These are phyloP conservation scores for Fragum fragum DNA, from an alignment of 2,888 invertebrate species.

Conservation along the genomic window DNA sequence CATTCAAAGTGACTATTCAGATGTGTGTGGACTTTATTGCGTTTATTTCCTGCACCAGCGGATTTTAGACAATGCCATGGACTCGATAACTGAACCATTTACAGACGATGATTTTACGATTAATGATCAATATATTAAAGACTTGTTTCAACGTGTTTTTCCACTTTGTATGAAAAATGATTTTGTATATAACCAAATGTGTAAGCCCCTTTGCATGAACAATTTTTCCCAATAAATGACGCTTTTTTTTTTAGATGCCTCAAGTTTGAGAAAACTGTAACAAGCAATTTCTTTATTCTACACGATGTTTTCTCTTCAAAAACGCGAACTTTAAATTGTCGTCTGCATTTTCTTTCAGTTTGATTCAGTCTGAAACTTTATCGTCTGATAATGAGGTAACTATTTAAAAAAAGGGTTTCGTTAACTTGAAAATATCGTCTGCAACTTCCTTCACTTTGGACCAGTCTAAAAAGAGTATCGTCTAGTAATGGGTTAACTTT, in stretches of 20 bases:
- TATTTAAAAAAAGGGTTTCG: no score
- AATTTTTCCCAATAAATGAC: neutral
- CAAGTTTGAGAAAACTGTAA: neutral
- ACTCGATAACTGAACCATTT: neutral
- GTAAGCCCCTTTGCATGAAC: neutral
- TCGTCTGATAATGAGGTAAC: no score
- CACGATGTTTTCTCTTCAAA: no score
- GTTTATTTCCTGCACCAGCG: constrained; percentile 31
- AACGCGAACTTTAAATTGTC: neutral
- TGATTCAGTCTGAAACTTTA: no score
- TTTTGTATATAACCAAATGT: constrained; percentile 7
- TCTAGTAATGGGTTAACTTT: no score
- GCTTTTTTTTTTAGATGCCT: neutral
- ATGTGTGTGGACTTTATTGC: constrained; percentile 33
- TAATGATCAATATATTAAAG: constrained; percentile 24
- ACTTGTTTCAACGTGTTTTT: constrained; percentile 5
- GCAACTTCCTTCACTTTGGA: no score
- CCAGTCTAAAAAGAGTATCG: no score
- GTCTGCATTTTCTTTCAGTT: no score
- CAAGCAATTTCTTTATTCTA: neutral
- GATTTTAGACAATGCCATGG: constrained; percentile 21
- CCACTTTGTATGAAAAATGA: constrained; percentile 21
- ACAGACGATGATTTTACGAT: neutral
- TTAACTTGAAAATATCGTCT: no score
- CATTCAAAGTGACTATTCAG: constrained; percentile 33